Base-by-base conservation (phyloP, 2,113 vertebrate genomes). In the Heterochromis multidens region DNA sequence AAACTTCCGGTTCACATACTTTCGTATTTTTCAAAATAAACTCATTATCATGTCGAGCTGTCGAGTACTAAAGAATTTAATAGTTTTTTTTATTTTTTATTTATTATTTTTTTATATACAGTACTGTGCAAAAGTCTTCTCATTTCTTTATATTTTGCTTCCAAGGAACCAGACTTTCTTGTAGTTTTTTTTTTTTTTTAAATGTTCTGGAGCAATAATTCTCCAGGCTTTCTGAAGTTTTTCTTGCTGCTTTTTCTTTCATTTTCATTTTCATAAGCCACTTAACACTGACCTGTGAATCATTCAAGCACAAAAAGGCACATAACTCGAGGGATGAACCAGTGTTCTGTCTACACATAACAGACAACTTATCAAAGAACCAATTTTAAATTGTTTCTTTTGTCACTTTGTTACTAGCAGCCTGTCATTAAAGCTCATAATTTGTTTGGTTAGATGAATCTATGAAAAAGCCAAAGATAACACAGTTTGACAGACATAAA, bases 1-100 rank as follows among this genome's bases (percentile, higher is more conserved):
- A n/a, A 52, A 21, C 87, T 91, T 93, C 91, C 90, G 93, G 89
- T 85, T 87, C 40, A 85, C 9, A 0, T 25, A 31, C 31, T 52
- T 56, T 35, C n/a, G 74, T 37, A 8, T 23, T 37, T 84, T 80
- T 84, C 57, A 76, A 65, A 86, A 80, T 88, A 81, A 85, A 80
- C 17, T 6, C 49, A 52, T 6, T 6, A 19, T 6, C 49, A 5
- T 7, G 49, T 5, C 17, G 27, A 31, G 27, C 29, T 52, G 16
- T 43, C 29, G 43, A 21, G 3, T 49, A 21, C 12, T 72, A 9
- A 72, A 0, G 0, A 29, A 1, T 12, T 72, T 3, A 25, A 14
- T 46, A 5, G 13, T 46, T 16, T 25, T 72, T 29, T 29, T 52
- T 27, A 13, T 13, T 5, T 65, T 40, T 40, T 9, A 65, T 65